Percentiles rank a stretch among this genome's conserved stretches.
Evolutionary conservation across 2,797 vertebrate genomes (phyloP).

Genomic region (Sylvilagus floridanus): DNA sequence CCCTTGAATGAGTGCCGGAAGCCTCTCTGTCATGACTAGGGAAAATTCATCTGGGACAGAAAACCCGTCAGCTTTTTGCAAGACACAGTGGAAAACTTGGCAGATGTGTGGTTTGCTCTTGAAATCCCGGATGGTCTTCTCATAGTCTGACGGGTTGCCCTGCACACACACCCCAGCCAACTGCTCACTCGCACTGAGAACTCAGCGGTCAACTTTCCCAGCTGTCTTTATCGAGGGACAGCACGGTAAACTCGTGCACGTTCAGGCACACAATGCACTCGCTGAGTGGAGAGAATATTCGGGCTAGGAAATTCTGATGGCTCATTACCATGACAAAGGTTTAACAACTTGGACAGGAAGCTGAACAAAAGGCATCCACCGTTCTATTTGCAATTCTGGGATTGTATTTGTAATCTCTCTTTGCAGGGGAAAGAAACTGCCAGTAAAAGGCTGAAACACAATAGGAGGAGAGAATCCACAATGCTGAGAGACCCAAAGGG

Average conservation of each 20-base stretch:
- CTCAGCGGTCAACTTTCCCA: background rate
- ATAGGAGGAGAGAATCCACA: slow-evolving; percentile 47
- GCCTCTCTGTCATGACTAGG: background rate
- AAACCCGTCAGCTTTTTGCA: background rate
- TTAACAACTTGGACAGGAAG: slow-evolving; percentile 77
- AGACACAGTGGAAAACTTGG: background rate
- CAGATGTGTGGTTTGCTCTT: background rate
- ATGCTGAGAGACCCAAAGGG: background rate
- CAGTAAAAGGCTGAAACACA: slow-evolving; percentile 73
- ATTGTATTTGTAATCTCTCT: slow-evolving; percentile 76
- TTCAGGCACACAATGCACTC: background rate
- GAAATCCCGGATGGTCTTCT: background rate
- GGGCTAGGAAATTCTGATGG: slow-evolving; percentile 68
- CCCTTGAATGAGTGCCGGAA: background rate
- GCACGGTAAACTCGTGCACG: slow-evolving; percentile 46
- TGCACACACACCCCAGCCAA: background rate
- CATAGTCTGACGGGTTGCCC: background rate
- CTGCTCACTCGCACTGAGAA: background rate
- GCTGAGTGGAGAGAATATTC: slow-evolving; percentile 45
- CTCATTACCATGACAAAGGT: slow-evolving; percentile 82
- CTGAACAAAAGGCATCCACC: slow-evolving; percentile 59
- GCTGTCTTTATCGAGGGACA: background rate
- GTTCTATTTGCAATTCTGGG: slow-evolving; percentile 71
- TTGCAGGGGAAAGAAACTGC: slow-evolving; percentile 73
- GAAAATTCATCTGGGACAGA: background rate